These are phyloP conservation scores for Trichosurus vulpecula DNA, from an alignment of 2,797 vertebrate genomes.

Conservation along the genomic window DNA sequence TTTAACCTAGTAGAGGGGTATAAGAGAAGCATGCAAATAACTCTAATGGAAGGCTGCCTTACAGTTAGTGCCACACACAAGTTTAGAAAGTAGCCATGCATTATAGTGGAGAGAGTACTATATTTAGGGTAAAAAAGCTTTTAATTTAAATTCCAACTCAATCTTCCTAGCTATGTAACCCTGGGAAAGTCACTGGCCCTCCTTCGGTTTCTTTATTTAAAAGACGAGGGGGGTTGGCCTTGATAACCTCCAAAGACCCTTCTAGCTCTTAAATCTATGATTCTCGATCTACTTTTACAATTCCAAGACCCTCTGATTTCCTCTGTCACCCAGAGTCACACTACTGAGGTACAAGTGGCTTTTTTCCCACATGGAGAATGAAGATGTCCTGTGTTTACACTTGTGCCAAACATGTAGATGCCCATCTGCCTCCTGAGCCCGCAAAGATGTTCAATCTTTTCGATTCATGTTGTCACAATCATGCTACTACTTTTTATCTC, in stretches of 20 bases:
- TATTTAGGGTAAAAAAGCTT: neutral
- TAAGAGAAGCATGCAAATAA: too few relatives aligned
- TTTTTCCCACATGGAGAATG: neutral
- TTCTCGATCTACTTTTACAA: neutral
- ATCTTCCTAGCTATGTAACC: neutral
- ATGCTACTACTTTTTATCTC: neutral
- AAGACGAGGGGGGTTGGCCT: neutral
- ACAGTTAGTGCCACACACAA: too few relatives aligned
- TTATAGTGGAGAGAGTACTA: too few relatives aligned
- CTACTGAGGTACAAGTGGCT: neutral
- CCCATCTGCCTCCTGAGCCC: neutral
- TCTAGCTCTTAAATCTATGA: neutral
- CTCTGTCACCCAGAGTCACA: neutral
- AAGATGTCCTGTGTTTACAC: neutral
- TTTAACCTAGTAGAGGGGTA: too few relatives aligned
- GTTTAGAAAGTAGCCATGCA: too few relatives aligned
- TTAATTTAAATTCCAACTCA: neutral
- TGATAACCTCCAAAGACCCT: neutral
- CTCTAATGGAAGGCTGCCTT: too few relatives aligned
- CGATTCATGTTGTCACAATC: neutral
- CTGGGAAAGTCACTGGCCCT: neutral
- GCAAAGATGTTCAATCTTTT: neutral
- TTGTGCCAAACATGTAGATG: neutral
- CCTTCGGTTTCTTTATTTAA: neutral
- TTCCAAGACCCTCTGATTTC: neutral